Evolutionary conservation across 1,140 invertebrate species (phyloP).

Genomic region (Papilio aristodemus): DNA sequence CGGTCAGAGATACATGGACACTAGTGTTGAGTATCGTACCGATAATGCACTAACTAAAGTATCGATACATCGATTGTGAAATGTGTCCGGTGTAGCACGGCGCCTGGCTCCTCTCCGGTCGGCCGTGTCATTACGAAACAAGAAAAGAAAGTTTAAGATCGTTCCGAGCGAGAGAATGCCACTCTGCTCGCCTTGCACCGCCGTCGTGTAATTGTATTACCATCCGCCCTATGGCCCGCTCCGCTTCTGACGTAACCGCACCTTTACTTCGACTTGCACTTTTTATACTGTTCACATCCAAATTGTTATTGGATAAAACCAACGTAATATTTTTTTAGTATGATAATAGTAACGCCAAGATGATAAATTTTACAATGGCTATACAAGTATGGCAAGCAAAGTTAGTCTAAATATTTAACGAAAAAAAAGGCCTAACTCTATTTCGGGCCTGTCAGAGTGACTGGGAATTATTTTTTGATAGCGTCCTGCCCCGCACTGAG

Average conservation of each 20-base stretch:
- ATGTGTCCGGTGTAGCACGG: slow-evolving; percentile 46
- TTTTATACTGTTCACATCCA: slow-evolving; percentile 30
- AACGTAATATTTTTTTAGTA: neutral
- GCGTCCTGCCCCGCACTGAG: too few species aligned
- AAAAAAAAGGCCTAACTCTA: too few species aligned
- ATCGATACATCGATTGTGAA: slow-evolving; percentile 54
- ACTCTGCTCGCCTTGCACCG: slow-evolving; percentile 53
- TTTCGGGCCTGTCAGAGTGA: too few species aligned
- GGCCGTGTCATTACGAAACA: slow-evolving; percentile 74
- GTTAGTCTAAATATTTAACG: too few species aligned
- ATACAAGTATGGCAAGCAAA: too few species aligned
- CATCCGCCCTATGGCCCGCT: slow-evolving; percentile 52
- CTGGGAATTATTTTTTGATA: too few species aligned
- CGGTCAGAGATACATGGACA: neutral
- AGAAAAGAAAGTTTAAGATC: slow-evolving; percentile 73
- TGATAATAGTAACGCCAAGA: too few species aligned
- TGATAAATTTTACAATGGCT: neutral
- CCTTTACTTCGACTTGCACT: slow-evolving; percentile 48
- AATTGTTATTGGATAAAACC: neutral
- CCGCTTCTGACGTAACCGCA: slow-evolving; percentile 51
- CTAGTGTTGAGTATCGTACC: neutral
- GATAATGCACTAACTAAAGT: neutral
- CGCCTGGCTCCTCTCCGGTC: slow-evolving; percentile 60
- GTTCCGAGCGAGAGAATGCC: slow-evolving; percentile 65
- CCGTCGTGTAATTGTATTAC: slow-evolving; percentile 49